Evolutionary conservation across 2,797 vertebrate species (phyloP).

Genomic region (Bufotes viridis): DNA sequence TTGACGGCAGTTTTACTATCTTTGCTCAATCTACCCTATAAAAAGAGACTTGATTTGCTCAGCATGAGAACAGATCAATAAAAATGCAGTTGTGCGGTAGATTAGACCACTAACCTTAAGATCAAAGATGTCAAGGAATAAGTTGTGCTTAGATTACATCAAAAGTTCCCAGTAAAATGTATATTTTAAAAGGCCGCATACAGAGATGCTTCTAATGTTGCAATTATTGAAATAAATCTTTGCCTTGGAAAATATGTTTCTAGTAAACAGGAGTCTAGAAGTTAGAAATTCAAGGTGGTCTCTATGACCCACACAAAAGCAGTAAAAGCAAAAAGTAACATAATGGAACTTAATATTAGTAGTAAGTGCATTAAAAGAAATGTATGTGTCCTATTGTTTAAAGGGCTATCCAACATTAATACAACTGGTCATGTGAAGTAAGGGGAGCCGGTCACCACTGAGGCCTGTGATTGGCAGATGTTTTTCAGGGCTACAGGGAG

Average conservation of each 20-base stretch:
- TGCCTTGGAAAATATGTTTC: conserved; percentile 60
- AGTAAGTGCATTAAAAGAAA: not conserved
- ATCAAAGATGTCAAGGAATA: conserved; percentile 82
- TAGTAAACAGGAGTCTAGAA: conserved; percentile 50
- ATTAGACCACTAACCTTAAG: conserved; percentile 79
- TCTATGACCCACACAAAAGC: not conserved
- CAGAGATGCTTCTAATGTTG: conserved; percentile 29
- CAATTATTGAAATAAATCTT: conserved; percentile 36
- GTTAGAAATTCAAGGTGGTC: conserved; percentile 4
- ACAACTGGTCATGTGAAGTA: too few species aligned
- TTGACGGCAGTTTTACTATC: conserved; percentile 86
- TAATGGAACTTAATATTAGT: not conserved
- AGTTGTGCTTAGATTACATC: conserved; percentile 76
- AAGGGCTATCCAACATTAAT: too few species aligned
- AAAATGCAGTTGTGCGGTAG: conserved; percentile 80
- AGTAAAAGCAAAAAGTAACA: not conserved
- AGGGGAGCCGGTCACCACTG: too few species aligned
- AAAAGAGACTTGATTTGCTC: conserved; percentile 88
- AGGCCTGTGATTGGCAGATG: too few species aligned
- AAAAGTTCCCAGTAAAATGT: conserved; percentile 77
- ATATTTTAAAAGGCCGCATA: conserved; percentile 70
- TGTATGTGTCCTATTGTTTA: too few species aligned
- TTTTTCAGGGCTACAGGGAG: too few species aligned
- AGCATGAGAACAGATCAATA: conserved; percentile 92
- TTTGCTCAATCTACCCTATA: conserved; percentile 83